Base-by-base conservation (phyloP, 2,797 vertebrate species). In the Eutrigla gurnardus region DNA sequence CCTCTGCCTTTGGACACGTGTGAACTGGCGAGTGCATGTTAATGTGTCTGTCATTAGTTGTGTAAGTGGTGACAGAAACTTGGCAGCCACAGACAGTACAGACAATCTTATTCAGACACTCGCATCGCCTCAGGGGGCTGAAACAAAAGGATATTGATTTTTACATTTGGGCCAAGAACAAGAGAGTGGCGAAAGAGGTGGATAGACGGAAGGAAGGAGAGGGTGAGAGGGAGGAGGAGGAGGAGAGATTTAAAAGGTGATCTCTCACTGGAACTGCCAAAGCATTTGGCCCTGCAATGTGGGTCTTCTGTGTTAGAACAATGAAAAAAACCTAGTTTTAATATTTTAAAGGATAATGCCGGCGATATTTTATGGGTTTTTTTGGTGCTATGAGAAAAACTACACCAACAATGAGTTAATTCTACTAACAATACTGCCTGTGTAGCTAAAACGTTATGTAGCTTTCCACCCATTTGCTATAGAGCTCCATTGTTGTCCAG, bases 111-210 rank as follows among this genome's bases (percentile, higher is more conserved):
- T 91, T 92, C 86, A 93, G 88, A 80, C 89, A 79, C 85, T 87
- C 93, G 87, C 77, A 73, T 88, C 79, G 86, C 80, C 87, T 85
- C 57, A 4, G 80, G 89, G 82, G 84, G 68, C 58, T 88, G 84
- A 86, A 86, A 83, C 60, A 18, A 93, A 93, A 92, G 90, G 80
- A 88, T 85, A 92, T 93, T 70, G 94, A 94, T 93, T 93, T 93
- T 89, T 90, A 89, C 88, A 91, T 91, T 87, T 90, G 86, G 90
- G 89, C 91, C 90, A 89, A 91, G 90, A 92, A 92, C 82, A 88
- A 90, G 91, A 90, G 90, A 89, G 86, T 85, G 87, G 86, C 55
- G 46, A 89, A 92, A 80, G 88, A 88, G 87, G 82, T 87, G 84
- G 83, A 88, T 80, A 61, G 88, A 91, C 77, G 70, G 85, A 92